Evolutionary conservation across 2,888 invertebrate genomes (phyloP).

Genomic region (Stenchaetothrips biformis): DNA sequence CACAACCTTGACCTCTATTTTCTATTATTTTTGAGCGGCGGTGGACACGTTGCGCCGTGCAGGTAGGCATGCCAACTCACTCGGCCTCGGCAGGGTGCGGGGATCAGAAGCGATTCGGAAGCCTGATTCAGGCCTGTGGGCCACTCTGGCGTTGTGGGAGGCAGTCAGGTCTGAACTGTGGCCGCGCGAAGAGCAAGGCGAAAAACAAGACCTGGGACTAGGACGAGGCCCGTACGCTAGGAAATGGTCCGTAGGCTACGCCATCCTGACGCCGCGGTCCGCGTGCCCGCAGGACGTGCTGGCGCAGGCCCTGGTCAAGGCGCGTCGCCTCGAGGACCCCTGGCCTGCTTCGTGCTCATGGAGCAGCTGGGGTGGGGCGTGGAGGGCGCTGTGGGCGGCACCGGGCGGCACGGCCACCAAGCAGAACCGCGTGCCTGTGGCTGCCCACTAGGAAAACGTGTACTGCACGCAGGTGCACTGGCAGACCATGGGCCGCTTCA

Average conservation of each 20-base stretch:
- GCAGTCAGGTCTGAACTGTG: too few relatives aligned
- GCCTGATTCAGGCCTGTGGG: too few relatives aligned
- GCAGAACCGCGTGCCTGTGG: too few relatives aligned
- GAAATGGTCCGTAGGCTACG: too few relatives aligned
- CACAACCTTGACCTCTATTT: too few relatives aligned
- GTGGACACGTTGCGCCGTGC: too few relatives aligned
- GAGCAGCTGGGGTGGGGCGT: constrained; percentile 83
- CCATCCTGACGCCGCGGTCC: constrained; percentile 76
- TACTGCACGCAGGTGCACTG: constrained; percentile 84
- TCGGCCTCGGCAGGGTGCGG: too few relatives aligned
- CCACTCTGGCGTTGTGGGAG: too few relatives aligned
- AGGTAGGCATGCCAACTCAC: too few relatives aligned
- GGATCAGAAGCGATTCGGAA: too few relatives aligned
- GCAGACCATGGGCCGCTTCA: constrained; percentile 82
- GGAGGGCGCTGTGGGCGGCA: constrained; percentile 53
- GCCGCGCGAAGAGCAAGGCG: constrained; percentile 40
- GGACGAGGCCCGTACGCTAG: constrained; percentile 86
- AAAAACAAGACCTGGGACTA: constrained; percentile 56
- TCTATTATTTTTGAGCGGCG: too few relatives aligned
- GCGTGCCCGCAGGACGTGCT: constrained; percentile 86
- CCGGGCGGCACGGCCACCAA: too few relatives aligned
- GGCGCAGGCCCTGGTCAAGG: constrained; percentile 84
- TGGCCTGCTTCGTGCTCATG: constrained; percentile 74
- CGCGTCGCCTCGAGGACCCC: constrained; percentile 80
- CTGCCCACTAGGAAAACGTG: constrained; percentile 83